Conservation (phyloP, 2,797 vertebrate genomes). For the Ispidina picta region DNA sequence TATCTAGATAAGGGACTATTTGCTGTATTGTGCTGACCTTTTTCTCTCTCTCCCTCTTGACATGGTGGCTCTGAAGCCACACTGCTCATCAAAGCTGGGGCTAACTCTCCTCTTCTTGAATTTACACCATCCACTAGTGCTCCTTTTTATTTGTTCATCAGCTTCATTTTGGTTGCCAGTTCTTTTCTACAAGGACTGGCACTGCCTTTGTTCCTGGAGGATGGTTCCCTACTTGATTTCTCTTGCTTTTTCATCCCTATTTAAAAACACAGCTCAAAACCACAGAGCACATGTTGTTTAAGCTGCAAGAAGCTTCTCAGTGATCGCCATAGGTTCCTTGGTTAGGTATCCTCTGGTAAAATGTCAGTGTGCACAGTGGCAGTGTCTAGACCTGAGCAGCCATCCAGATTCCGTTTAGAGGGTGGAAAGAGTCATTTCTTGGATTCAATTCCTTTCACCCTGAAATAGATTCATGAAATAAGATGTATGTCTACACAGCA, state of each 20-base stretch:
- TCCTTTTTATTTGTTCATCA: neutral
- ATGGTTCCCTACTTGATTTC: neutral
- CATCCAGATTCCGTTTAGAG: neutral
- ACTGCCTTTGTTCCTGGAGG: neutral
- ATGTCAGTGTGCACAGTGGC: neutral
- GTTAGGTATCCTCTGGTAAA: neutral
- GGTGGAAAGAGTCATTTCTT: neutral
- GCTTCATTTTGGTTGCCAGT: neutral
- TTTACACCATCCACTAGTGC: neutral
- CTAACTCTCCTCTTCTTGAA: neutral
- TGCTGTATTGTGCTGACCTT: neutral
- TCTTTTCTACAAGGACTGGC: neutral
- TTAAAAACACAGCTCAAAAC: neutral
- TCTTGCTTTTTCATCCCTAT: neutral
- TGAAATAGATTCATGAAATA: neutral
- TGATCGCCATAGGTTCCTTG: neutral
- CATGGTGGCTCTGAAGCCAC: neutral
- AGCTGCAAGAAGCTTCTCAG: neutral
- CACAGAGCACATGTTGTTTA: fast-evolving
- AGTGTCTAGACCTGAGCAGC: neutral
- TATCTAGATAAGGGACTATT: neutral
- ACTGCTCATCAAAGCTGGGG: neutral
- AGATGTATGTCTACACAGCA: neutral
- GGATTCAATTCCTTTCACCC: neutral
- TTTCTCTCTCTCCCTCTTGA: neutral